Evolutionary conservation across 1,140 invertebrate genomes (phyloP), one percentile per base, ranked within the genome.

Genomic region (Drosophila pectinifera): DNA sequence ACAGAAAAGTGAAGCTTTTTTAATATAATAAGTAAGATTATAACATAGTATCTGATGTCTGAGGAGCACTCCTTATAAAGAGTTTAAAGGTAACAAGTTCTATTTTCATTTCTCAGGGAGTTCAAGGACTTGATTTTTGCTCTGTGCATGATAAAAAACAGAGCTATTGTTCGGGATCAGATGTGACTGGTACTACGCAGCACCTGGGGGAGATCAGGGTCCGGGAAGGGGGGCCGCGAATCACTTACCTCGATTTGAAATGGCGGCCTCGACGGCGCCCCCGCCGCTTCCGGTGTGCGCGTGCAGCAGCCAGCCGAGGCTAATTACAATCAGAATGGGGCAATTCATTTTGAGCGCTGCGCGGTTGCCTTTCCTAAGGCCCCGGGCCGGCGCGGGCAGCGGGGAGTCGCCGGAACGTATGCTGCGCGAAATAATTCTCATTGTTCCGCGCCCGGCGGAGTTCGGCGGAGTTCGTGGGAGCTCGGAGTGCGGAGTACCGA

Each of bases 221-320:
- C 11, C 11, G 54, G 18, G 54, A 14, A 10, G 43, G n/a, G 22
- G 41, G 54, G 59, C 45, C 48, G 46, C 57, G 63, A 89, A 86
- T 86, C 84, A 80, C 91, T 92, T 92, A 92, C 91, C 91, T 92
- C 91, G 79, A 92, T 91, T 92, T 77, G 91, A 92, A 88, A 91
- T 91, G 76, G 91, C 88, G 70, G 91, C 91, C 75, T 80, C 80
- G 53, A 65, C 88, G 26, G 63, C 38, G 59, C 73, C 61, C 31
- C 76, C 67, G 31, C 49, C 34, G 75, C 73, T 68, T 65, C 49
- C 73, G 70, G 39, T 39, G 39, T 77, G 70, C 43, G 81, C 76
- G 73, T 86, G 81, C 61, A 92, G 58, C 69, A 92, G 59, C 63
- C 86, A 91, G 67, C 70, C 90, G 28, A 92, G 82, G 85, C 88